These are phyloP conservation scores for Drosophila koepferae DNA, from an alignment of 2,888 invertebrate genomes.

Conservation along the genomic window DNA sequence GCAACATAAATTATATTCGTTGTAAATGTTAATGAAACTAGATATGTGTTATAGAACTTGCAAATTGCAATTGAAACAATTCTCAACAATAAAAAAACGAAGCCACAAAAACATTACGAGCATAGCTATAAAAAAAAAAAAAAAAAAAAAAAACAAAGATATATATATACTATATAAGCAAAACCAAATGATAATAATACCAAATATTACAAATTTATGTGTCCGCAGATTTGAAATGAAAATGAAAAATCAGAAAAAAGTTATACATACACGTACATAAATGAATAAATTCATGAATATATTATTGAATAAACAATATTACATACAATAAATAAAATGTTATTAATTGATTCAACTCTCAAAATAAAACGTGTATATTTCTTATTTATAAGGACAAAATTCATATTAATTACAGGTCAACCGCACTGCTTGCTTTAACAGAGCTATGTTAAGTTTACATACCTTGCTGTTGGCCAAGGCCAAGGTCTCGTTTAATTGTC, in stretches of 20 bases:
- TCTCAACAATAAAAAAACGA: conserved; percentile 50
- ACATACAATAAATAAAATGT: conserved; percentile 24
- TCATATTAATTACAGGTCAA: background rate
- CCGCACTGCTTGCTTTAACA: conserved; percentile 5
- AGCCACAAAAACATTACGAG: conserved; percentile 36
- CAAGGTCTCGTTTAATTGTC: conserved; percentile 1
- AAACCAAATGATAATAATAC: conserved; percentile 38
- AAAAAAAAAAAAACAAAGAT: background rate
- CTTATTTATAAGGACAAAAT: background rate
- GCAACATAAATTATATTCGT: conserved; percentile 50
- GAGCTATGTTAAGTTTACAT: background rate
- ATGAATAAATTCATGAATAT: conserved; percentile 14
- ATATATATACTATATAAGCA: conserved; percentile 1
- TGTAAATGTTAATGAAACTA: conserved; percentile 59
- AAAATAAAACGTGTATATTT: background rate
- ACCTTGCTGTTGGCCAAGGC: conserved; percentile 13
- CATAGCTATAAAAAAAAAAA: conserved; percentile 29
- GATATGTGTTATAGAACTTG: conserved; percentile 47
- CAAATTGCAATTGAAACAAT: conserved; percentile 29
- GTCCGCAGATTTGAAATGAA: conserved; percentile 49
- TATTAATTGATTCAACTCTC: conserved; percentile 13
- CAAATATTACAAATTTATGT: conserved; percentile 50
- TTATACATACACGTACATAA: conserved; percentile 19
- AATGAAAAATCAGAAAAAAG: conserved; percentile 15
- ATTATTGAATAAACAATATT: conserved; percentile 27